Conservation (phyloP, 1,140 invertebrate genomes). For the Cyphomyrmex costatus region DNA sequence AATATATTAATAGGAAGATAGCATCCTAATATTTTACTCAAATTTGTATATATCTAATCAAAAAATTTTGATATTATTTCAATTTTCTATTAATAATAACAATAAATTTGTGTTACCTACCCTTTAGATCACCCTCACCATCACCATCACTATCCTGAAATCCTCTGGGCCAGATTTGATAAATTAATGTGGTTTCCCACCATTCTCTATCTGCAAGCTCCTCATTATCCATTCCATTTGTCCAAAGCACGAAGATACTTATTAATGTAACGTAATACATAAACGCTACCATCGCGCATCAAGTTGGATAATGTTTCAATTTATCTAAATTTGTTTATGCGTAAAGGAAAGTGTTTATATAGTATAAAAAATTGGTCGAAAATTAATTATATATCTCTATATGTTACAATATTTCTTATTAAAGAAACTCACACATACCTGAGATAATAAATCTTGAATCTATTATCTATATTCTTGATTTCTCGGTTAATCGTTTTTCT, state of each 20-base stretch:
- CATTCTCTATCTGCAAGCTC: slow-evolving; percentile 87
- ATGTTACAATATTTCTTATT: background rate
- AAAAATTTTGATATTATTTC: background rate
- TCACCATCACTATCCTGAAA: slow-evolving; percentile 92
- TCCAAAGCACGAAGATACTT: slow-evolving; percentile 28
- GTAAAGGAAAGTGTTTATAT: background rate
- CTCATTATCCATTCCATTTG: background rate
- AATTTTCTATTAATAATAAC: background rate
- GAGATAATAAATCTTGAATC: background rate
- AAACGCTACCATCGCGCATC: slow-evolving; percentile 11
- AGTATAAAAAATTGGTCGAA: background rate
- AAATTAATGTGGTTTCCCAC: slow-evolving; percentile 91
- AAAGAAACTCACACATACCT: background rate
- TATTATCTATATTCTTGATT: background rate
- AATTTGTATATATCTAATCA: background rate
- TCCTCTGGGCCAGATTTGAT: slow-evolving; percentile 92
- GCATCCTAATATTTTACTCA: background rate
- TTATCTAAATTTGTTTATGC: slow-evolving; percentile 13
- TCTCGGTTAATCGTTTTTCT: background rate
- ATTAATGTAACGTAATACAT: slow-evolving; percentile 5
- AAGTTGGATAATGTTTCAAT: background rate
- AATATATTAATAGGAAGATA: background rate
- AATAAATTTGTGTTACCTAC: slow-evolving; percentile 80
- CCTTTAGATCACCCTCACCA: slow-evolving; percentile 91
- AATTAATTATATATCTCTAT: background rate